phyloP scores from a whole-genome alignment of 1,140 invertebrate species.

The Latrodectus geometricus region DNA sequence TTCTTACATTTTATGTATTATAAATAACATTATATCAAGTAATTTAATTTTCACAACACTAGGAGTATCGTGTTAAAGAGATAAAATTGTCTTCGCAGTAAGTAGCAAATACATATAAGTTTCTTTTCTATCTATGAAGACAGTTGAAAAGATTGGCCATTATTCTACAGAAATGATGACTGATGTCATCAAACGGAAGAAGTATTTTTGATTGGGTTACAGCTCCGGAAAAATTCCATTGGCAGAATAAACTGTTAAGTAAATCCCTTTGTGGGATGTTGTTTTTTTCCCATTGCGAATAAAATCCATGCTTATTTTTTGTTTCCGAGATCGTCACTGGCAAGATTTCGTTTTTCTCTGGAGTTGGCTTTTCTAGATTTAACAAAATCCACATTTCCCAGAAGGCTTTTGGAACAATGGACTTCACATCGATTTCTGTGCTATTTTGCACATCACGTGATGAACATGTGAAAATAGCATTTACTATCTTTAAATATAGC shows the following conservation, averaged over 20 bases:
- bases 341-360: slow-evolving; percentile 13
- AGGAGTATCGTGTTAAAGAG: too few species aligned
- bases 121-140: not conserved
- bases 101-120: not conserved
- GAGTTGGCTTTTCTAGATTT: slow-evolving; percentile 24
- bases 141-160: not conserved
- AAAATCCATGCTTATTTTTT: not conserved
- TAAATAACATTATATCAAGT: too few species aligned
- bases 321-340: slow-evolving; percentile 4
- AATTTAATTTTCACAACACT: too few species aligned
- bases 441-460: slow-evolving; percentile 13
- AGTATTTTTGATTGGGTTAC: not conserved
- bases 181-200: not conserved
- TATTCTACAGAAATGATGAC: not conserved
- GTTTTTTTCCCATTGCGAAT: slow-evolving; percentile 18
- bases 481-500: not conserved
- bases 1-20: too few species aligned
- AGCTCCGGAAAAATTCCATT: not conserved
- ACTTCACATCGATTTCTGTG: slow-evolving; percentile 16
- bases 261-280: slow-evolving; percentile 8
- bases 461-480: not conserved
- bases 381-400: slow-evolving; percentile 34
- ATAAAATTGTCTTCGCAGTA: too few species aligned
- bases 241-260: slow-evolving; percentile 7
- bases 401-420: slow-evolving; percentile 26